Evolutionary conservation across 2,797 vertebrate genomes (phyloP), one percentile per base, ranked within the genome.

Genomic region (Eulemur albifrons): DNA sequence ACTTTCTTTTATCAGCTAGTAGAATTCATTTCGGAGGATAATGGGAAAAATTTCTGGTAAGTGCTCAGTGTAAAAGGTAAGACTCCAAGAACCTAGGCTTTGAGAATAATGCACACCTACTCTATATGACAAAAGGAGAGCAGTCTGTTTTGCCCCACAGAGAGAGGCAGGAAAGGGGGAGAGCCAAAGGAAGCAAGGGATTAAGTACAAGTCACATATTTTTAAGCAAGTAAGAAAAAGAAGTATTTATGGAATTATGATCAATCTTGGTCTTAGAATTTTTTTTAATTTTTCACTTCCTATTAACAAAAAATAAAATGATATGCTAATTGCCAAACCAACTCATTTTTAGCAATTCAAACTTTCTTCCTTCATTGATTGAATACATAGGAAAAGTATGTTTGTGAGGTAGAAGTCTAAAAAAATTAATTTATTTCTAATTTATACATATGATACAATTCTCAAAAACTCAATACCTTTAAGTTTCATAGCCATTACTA

Each of bases 341-440:
- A 89, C 15, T 81, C 15, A 30, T 59, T 87, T 90, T 76, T 79
- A 52, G 32, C 50, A 90, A 82, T 75, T 80, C 30, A 50, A 48
- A 81, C 32, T 75, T 65, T 86, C 27, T 90, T 76, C 54, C 54
- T 79, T 90, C 27, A 80, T 61, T 93, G 72, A 93, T 59, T 93
- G 72, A 93, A 85, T 76, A 87, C 17, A 79, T 5, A 75, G 12
- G 38, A 63, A 54, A 88, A 83, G 20, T 54, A 59, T 88, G 50
- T 48, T 54, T 27, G 18, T 90, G 32, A 82, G 21, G 7, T 65
- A 7, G 4, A 63, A 81, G 30, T 57, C 32, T 83, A 89, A 69
- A 32, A 65, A 79, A 90, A 70, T 43, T 25, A 72, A 80, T 73
- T 43, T 54, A 57, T 72, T 43, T 90, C 17, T 79, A 52, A 72